Conservation (phyloP, 2,797 vertebrate species). For the Aselliscus stoliczkanus region DNA sequence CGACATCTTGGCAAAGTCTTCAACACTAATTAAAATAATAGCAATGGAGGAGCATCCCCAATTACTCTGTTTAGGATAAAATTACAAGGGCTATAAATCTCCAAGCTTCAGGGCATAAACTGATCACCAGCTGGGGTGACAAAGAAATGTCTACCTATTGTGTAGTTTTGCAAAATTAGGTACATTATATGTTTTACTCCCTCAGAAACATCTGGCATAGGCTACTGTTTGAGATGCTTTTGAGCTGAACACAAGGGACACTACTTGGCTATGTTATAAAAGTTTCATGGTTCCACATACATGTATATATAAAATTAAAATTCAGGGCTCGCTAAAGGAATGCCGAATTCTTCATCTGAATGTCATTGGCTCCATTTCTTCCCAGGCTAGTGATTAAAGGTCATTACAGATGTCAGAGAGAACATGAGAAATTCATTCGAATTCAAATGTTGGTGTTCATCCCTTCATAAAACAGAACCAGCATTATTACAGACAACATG, state of each 20-base stretch:
- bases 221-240: slow-evolving; percentile 61
- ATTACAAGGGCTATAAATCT: slow-evolving; percentile 80
- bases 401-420: not conserved
- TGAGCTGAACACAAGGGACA: slow-evolving; percentile 37
- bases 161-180: slow-evolving; percentile 75
- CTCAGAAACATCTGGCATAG: slow-evolving; percentile 73
- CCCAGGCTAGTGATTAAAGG: not conserved
- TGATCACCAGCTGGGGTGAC: slow-evolving; percentile 77
- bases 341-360: not conserved
- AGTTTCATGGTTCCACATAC: not conserved
- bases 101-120: slow-evolving; percentile 72
- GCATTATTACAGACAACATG: not conserved
- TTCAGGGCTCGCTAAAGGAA: not conserved
- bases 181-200: slow-evolving; percentile 78
- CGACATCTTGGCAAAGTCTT: slow-evolving; percentile 64
- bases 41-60: slow-evolving; percentile 65
- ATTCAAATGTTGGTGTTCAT: not conserved
- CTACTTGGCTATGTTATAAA: slow-evolving; percentile 33
- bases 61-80: slow-evolving; percentile 73
- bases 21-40: slow-evolving; percentile 75
- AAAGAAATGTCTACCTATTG: slow-evolving; percentile 75
- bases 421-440: not conserved
- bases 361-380: slow-evolving; percentile 17
- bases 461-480: not conserved
- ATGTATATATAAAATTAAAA: not conserved